Base-by-base conservation (phyloP, 2,888 invertebrate species). In the Cryptops parisi region DNA sequence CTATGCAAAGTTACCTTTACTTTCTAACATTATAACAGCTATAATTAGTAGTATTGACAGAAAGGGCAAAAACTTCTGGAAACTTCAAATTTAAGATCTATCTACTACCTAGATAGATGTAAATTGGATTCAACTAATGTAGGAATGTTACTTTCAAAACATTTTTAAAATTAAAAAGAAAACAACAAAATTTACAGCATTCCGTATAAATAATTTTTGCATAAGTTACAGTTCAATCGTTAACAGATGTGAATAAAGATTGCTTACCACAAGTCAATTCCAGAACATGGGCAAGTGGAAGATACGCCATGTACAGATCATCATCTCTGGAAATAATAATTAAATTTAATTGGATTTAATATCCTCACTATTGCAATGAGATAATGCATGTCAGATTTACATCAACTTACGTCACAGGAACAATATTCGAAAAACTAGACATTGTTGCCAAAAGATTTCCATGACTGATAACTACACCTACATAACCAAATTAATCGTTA, bases 211-310 rank as follows among this genome's bases (percentile, higher is more conserved):
- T 27, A 15, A 25, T 25, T 12, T 33, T 15, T 33, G 38, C 3
- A 23, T 27, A 6, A n/a, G n/a, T n/a, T n/a, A n/a, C n/a, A n/a
- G n/a, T n/a, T n/a, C n/a, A n/a, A n/a, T n/a, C n/a, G n/a, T n/a
- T n/a, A n/a, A n/a, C n/a, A n/a, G n/a, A n/a, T n/a, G n/a, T n/a
- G n/a, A n/a, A n/a, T n/a, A n/a, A 48, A 17, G 21, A 2, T 15
- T 15, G 21, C 58, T 64, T 64, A 68, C 73, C 94, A n/a, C 89
- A 89, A 52, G 91, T 77, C 61, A 98, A 76, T 72, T 97, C 97
- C 65, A 96, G 86, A 1, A 97, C 94, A 71, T 97, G 97, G 25
- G 97, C 97, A 54, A 97, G 73, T 23, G 98, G 98, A 60, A 98
- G 77, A 73, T 93, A 98, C 54, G 89, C 97, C 68, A 97, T 84